Evolutionary conservation across 2,888 invertebrate species (phyloP), one percentile per base, ranked within the genome.

Genomic region (Eueremaeus valkanovi): DNA sequence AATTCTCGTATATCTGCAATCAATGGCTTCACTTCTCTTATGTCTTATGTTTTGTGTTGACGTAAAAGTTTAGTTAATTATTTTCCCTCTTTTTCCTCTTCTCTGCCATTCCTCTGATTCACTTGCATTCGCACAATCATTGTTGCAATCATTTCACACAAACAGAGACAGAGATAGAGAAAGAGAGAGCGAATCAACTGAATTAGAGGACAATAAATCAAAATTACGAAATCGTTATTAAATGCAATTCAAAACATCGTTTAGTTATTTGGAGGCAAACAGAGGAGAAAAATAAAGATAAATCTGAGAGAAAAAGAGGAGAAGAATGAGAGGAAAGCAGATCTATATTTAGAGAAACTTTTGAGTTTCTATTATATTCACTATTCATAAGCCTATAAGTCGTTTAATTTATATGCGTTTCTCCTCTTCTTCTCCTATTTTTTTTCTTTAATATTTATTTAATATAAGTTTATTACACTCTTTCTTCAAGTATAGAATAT

Each of bases 41-140:
- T 16, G 6, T 27, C 27, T 13, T 55, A 3, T 24, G 24, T 55
- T 55, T 55, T 55, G 55, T 55, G 55, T 55, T 55, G 55, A 55
- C 55, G 55, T 55, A 55, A 55, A 55, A 55, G 55, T 55, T 55
- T 55, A 55, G 55, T 55, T 55, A 55, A 55, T 55, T 55, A 55
- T 55, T 55, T 24, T 55, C 27, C 11, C n/a, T 55, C 27, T 55
- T 55, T 24, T 24, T 55, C 11, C 9, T 55, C 21, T 51, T 11
- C 8, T 51, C n/a, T 51, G 21, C 21, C 51, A n/a, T 21, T 21
- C 11, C 55, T 55, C 6, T 51, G 55, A 55, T 55, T 55, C 55
- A 55, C 55, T 55, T 55, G 24, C 5, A 55, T 55, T 27, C 27
- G 24, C 24, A 24, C 55, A 55, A 55, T 24, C 24, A 55, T 55